phyloP scores from a whole-genome alignment of 1,140 invertebrate genomes.

The Elymnias hypermnestra region DNA sequence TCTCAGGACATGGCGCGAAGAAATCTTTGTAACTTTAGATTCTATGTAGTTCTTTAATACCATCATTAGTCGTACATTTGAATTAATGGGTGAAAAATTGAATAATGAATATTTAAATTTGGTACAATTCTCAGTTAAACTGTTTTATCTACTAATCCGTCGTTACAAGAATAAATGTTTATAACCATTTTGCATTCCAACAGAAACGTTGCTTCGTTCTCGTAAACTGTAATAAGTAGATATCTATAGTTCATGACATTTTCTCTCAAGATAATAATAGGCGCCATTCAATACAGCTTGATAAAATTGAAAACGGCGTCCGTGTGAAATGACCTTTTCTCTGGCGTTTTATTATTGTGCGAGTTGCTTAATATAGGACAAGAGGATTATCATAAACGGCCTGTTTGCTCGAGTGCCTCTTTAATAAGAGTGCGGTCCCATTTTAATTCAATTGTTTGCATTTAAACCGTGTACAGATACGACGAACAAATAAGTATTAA shows the following conservation, averaged over 20 bases:
- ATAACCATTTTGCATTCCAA: too few relatives aligned
- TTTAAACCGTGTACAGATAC: conserved; percentile 5
- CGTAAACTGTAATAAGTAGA: too few relatives aligned
- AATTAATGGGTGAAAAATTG: too few relatives aligned
- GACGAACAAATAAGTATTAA: conserved; percentile 4
- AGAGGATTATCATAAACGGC: conserved; percentile 29
- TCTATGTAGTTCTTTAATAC: too few relatives aligned
- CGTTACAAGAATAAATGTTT: too few relatives aligned
- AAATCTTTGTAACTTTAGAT: too few relatives aligned
- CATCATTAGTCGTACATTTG: too few relatives aligned
- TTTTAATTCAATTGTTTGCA: conserved; percentile 13
- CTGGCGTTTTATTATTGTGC: conserved; percentile 17
- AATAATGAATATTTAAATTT: too few relatives aligned
- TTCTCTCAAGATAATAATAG: conserved; percentile 5
- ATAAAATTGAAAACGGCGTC: conserved; percentile 4
- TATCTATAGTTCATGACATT: conserved; percentile 1
- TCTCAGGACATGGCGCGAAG: too few relatives aligned
- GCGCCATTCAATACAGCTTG: not conserved
- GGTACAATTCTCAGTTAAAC: too few relatives aligned
- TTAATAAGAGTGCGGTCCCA: conserved; percentile 21
- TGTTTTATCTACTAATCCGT: too few relatives aligned
- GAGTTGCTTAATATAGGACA: conserved; percentile 25
- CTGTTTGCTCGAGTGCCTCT: conserved; percentile 25
- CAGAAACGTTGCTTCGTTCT: too few relatives aligned
- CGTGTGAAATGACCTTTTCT: conserved; percentile 17